A percentile compares a stretch with the other conserved stretches of the same genome.
Conservation (phyloP, 2,797 vertebrate genomes). For the Acrossocheilus fasciatus region DNA sequence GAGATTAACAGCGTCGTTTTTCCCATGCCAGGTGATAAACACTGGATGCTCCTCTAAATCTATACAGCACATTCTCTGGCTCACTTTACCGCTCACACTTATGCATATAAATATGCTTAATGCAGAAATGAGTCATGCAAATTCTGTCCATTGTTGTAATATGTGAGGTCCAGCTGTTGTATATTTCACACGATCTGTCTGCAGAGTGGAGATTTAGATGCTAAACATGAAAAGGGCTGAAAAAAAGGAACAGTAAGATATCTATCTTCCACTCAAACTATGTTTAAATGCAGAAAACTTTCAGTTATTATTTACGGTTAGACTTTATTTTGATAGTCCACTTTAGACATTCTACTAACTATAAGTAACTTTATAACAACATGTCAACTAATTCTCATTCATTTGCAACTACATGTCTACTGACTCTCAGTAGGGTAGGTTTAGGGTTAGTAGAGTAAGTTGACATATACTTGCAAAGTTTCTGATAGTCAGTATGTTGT, state of each 20-base stretch:
- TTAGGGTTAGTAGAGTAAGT: too few relatives aligned
- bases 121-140: conserved; percentile 70
- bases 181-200: conserved; percentile 57
- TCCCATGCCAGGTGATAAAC: conserved; percentile 33
- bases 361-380: too few relatives aligned
- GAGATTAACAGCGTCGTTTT: conserved; percentile 15
- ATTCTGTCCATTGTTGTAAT: conserved; percentile 68
- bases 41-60: conserved; percentile 19
- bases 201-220: conserved; percentile 68
- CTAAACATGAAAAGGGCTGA: conserved; percentile 36
- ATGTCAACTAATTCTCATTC: too few relatives aligned
- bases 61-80: conserved; percentile 22
- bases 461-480: too few relatives aligned
- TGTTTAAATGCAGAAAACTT: conserved; percentile 61
- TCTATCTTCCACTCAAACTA: conserved; percentile 61
- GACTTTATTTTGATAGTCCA: too few relatives aligned
- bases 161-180: conserved; percentile 66
- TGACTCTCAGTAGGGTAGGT: too few relatives aligned
- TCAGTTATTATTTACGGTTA: conserved; percentile 36
- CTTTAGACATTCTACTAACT: too few relatives aligned
- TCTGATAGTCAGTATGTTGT: too few relatives aligned
- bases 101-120: conserved; percentile 65
- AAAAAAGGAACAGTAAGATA: conserved; percentile 44
- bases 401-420: too few relatives aligned
- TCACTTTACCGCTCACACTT: conserved; percentile 49